These are phyloP conservation scores for Cartodere bifasciata DNA, from an alignment of 2,888 invertebrate species.

Conservation along the genomic window DNA sequence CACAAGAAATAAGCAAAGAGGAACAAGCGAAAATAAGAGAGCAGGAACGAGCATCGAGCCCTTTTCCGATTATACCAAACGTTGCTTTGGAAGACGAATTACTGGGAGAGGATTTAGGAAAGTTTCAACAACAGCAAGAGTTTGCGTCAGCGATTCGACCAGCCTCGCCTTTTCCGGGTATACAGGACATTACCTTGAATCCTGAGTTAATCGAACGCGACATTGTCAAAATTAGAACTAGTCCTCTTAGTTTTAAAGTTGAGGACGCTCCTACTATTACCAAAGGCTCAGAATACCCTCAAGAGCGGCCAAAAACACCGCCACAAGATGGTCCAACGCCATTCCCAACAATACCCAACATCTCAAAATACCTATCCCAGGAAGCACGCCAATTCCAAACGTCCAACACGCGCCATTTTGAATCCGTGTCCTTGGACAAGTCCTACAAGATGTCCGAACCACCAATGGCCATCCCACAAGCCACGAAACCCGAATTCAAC, in stretches of 20 bases:
- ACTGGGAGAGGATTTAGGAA: slow-evolving; percentile 18
- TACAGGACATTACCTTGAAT: slow-evolving; percentile 26
- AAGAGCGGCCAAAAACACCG: too few species aligned
- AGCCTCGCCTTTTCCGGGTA: slow-evolving; percentile 27
- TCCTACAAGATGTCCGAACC: too few species aligned
- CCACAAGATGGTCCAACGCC: slow-evolving; percentile 13
- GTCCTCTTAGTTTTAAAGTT: slow-evolving; percentile 21
- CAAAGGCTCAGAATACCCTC: neutral
- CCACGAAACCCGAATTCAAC: slow-evolving; percentile 26
- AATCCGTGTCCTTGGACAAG: slow-evolving; percentile 22
- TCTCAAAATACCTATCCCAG: slow-evolving; percentile 22
- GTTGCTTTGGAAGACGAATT: slow-evolving; percentile 19
- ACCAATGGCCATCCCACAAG: too few species aligned
- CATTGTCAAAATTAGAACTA: slow-evolving; percentile 23
- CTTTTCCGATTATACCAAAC: slow-evolving; percentile 25
- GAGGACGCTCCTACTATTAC: too few species aligned
- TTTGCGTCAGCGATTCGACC: slow-evolving; percentile 18
- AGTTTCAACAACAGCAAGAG: slow-evolving; percentile 16
- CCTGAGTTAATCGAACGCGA: slow-evolving; percentile 28
- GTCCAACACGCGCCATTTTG: slow-evolving; percentile 6
- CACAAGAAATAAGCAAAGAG: slow-evolving; percentile 14
- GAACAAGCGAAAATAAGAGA: slow-evolving; percentile 9
- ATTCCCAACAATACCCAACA: slow-evolving; percentile 26
- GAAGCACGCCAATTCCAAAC: slow-evolving; percentile 13
- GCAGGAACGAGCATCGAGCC: slow-evolving; percentile 18